phyloP scores from a whole-genome alignment of 2,797 vertebrate species.

The Sparidentex hasta region DNA sequence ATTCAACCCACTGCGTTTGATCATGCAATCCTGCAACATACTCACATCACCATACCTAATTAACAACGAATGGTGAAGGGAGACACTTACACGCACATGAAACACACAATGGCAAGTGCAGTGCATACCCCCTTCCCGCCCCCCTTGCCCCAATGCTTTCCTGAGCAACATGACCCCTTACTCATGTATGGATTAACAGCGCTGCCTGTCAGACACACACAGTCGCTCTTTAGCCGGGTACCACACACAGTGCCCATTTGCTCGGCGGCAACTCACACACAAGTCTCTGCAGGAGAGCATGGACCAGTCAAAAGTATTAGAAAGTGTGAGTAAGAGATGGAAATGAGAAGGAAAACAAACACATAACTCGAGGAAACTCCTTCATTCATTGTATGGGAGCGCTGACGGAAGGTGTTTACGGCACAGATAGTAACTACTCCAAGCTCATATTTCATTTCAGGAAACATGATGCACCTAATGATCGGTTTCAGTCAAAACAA shows the following conservation, averaged over 20 bases:
- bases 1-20: constrained; percentile 68
- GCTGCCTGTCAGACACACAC: constrained; percentile 70
- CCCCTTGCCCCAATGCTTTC: constrained; percentile 14
- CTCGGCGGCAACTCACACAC: constrained; percentile 24
- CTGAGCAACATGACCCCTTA: constrained; percentile 60
- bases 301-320: constrained; percentile 8
- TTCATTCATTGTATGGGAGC: constrained; percentile 19
- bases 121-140: constrained; percentile 1
- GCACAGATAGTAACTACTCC: constrained; percentile 25
- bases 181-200: constrained; percentile 69
- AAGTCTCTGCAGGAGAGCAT: constrained; percentile 23
- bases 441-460: constrained; percentile 34
- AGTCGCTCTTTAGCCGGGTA: constrained; percentile 51
- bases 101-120: constrained; percentile 46
- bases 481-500: constrained; percentile 42
- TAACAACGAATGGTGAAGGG: constrained; percentile 67
- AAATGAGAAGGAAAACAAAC: constrained; percentile 50
- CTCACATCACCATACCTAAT: constrained; percentile 74
- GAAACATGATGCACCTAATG: constrained; percentile 21
- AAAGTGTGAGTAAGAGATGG: constrained; percentile 21
- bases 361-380: constrained; percentile 9
- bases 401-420: constrained; percentile 41
- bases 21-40: constrained; percentile 65
- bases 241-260: constrained; percentile 61
- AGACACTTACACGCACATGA: constrained; percentile 58